Base-by-base conservation (phyloP, 2,888 invertebrate species). In the Sinotaia quadrata region DNA sequence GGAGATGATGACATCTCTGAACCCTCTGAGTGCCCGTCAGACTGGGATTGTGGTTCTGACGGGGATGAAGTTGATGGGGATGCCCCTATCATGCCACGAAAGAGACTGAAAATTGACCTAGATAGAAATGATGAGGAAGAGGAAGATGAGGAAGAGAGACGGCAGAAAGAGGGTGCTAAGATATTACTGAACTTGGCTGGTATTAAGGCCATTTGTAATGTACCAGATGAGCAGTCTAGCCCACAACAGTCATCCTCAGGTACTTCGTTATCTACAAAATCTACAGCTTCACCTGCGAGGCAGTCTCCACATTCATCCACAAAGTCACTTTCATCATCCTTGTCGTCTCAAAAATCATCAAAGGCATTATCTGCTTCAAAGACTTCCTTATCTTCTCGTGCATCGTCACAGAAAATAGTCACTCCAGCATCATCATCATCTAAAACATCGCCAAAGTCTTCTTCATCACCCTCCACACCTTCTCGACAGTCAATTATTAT, bases 141-240 rank as follows among this genome's bases (percentile, higher is more conserved):
- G 0, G 82, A 82, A 34, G 85, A 85, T 57, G 87, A 86, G n/a
- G 88, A 88, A 72, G 81, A 86, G 73, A 81, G 93, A 75, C 92
- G 92, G 80, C 93, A 93, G 75, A 93, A 92, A 51, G 94, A 94
- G 86, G 94, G 94, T 69, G 94, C 94, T 0, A 93, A 94, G 81
- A 94, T 94, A 0, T 88, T 94, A 73, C 89, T 94, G 54, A 94
- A 94, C 85, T 89, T 94, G 68, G 94, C 94, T 0, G 93, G 93
- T 7, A 31, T 41, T 7, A 4, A 10, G 18, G 8, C 12, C 21
- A 31, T 37, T 37, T 29, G 33, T 7, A 29, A 27, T 7, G 65
- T 33, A 18, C 52, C 34, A 36, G 37, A 65, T 21, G 21, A 36
- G 29, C 7, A 15, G 21, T 47, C 24, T 27, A 21, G 34, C 27